phyloP scores from a whole-genome alignment of 2,797 vertebrate genomes.

The Tenualosa ilisha region DNA sequence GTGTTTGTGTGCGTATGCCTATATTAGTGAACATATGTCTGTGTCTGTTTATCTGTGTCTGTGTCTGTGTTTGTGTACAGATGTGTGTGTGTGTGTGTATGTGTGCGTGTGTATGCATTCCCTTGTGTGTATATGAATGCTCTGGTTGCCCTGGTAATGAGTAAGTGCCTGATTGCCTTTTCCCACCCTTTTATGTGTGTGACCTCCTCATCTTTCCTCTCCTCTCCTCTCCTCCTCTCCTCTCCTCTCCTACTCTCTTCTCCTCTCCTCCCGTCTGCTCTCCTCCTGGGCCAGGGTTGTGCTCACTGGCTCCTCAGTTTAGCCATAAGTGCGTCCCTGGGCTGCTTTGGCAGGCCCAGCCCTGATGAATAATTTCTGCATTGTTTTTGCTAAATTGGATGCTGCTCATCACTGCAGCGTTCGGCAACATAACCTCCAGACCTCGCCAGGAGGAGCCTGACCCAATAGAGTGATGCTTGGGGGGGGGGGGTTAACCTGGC shows the following conservation, averaged over 20 bases:
- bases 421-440: slow-evolving; percentile 32
- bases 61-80: neutral
- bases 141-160: neutral
- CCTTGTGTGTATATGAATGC: slow-evolving; percentile 5
- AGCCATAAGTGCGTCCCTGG: slow-evolving; percentile 65
- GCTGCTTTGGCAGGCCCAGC: slow-evolving; percentile 71
- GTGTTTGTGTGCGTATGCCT: neutral
- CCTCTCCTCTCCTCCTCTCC: neutral
- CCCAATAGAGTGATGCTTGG: slow-evolving; percentile 61
- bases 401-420: slow-evolving; percentile 47
- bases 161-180: neutral
- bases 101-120: neutral
- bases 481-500: slow-evolving; percentile 36
- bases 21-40: neutral
- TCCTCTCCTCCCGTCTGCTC: slow-evolving; percentile 1
- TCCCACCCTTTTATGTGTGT: neutral
- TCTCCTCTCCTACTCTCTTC: neutral
- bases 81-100: neutral
- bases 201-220: neutral
- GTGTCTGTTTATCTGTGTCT: neutral
- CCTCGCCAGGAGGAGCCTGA: slow-evolving; percentile 54
- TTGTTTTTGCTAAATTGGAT: slow-evolving; percentile 78
- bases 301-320: slow-evolving; percentile 22
- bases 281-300: slow-evolving; percentile 30
- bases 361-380: slow-evolving; percentile 76